Conservation (phyloP, 2,797 vertebrate genomes). For the Acipenser oxyrinchus region DNA sequence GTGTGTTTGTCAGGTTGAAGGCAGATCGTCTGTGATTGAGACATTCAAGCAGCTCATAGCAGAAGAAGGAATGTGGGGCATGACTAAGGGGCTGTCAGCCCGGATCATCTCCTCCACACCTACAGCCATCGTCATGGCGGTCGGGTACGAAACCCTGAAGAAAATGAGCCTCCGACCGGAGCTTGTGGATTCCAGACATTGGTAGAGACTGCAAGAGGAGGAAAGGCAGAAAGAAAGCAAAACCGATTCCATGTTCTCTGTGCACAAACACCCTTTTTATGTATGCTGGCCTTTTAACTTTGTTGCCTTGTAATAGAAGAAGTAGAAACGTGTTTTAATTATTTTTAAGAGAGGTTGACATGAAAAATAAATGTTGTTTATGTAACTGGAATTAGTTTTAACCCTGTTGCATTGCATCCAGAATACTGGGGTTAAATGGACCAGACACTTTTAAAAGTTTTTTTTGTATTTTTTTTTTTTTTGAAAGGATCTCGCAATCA, state of each 20-base stretch:
- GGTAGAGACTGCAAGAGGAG: slow-evolving; percentile 53
- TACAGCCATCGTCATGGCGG: slow-evolving; percentile 90
- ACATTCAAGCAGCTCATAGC: slow-evolving; percentile 85
- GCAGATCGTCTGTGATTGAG: slow-evolving; percentile 75
- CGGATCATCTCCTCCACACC: slow-evolving; percentile 91
- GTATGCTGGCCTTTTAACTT: slow-evolving; percentile 22
- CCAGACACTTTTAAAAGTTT: background rate
- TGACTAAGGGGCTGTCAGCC: slow-evolving; percentile 91
- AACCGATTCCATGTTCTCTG: background rate
- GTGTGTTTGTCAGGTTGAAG: slow-evolving; percentile 71
- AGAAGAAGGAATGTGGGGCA: slow-evolving; percentile 88
- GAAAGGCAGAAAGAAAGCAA: background rate
- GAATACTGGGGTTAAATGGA: background rate
- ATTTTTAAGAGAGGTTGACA: background rate
- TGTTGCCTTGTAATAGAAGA: slow-evolving; percentile 20
- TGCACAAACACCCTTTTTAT: slow-evolving; percentile 7
- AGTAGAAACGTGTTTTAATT: background rate
- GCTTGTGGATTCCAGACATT: slow-evolving; percentile 89
- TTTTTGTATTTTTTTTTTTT: background rate
- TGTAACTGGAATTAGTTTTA: too few species aligned
- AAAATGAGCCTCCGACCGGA: slow-evolving; percentile 88
- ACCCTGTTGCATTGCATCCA: background rate
- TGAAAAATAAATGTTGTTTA: too few species aligned
- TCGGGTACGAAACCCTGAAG: slow-evolving; percentile 93
- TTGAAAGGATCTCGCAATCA: background rate